These are phyloP conservation scores for Aleiodes sp. DNA, from an alignment of 1,140 invertebrate genomes.

Conservation along the genomic window DNA sequence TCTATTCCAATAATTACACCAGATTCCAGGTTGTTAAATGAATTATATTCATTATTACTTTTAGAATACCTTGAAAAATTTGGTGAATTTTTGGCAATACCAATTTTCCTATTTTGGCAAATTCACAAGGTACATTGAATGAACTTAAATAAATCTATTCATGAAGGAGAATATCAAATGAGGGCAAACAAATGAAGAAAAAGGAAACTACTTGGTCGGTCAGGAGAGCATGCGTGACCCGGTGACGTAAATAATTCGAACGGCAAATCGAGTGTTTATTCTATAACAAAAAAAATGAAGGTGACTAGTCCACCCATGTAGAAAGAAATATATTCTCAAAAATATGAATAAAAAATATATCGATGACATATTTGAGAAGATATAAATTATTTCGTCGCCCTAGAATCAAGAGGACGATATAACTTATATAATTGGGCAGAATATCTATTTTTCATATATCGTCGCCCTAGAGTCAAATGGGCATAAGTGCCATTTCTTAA, in stretches of 20 bases:
- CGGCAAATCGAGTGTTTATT: background rate
- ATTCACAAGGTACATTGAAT: background rate
- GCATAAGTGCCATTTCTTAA: too few relatives aligned
- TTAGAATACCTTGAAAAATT: background rate
- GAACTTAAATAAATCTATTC: background rate
- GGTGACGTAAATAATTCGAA: constrained; percentile 5
- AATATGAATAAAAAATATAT: too few relatives aligned
- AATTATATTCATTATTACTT: background rate
- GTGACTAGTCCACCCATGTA: background rate
- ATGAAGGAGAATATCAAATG: background rate
- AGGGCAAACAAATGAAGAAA: background rate
- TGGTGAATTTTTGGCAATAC: background rate
- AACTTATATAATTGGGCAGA: too few relatives aligned
- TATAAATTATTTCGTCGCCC: too few relatives aligned
- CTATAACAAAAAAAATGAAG: background rate
- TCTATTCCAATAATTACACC: background rate
- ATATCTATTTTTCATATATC: too few relatives aligned
- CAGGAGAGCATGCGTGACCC: constrained; percentile 20
- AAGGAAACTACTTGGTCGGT: background rate
- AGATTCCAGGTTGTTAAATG: background rate
- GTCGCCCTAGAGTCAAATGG: too few relatives aligned
- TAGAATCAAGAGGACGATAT: too few relatives aligned
- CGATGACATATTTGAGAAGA: too few relatives aligned
- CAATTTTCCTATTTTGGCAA: background rate
- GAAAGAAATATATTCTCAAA: too few relatives aligned